phyloP scores from a whole-genome alignment of 2,113 vertebrate species.

The Rhynchomys soricoides region DNA sequence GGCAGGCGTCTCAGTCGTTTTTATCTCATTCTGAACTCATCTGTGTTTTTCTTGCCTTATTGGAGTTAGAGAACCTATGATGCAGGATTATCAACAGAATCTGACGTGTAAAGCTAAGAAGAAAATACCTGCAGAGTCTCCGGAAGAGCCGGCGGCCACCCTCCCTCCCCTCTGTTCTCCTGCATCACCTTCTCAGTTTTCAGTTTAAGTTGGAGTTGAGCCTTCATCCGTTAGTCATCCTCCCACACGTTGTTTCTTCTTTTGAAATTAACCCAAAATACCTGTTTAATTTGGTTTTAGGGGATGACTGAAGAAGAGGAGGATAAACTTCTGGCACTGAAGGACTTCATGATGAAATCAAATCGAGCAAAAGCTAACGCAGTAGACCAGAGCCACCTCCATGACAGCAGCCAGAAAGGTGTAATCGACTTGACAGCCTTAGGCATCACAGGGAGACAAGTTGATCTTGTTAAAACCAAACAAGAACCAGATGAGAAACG shows the following conservation, averaged over 20 bases:
- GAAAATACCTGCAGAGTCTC: too few relatives aligned
- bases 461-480: slow-evolving; percentile 95
- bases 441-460: slow-evolving; percentile 94
- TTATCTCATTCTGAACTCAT: background rate
- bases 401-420: slow-evolving; percentile 92
- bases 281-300: slow-evolving; percentile 82
- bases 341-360: slow-evolving; percentile 99
- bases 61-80: background rate
- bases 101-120: background rate
- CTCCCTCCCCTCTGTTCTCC: background rate
- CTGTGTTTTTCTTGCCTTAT: background rate
- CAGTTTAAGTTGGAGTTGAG: background rate
- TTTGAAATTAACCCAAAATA: slow-evolving; percentile 36
- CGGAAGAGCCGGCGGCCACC: too few relatives aligned
- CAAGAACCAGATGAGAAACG: slow-evolving; percentile 95
- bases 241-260: background rate
- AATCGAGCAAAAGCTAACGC: slow-evolving; percentile 98
- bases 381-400: slow-evolving; percentile 94
- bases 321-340: slow-evolving; percentile 96
- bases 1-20: background rate
- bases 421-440: slow-evolving; percentile 92
- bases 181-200: background rate
- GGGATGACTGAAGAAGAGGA: slow-evolving; percentile 98
- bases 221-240: slow-evolving; percentile 4
- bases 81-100: background rate